Conservation (phyloP, 2,888 invertebrate species). For the Fragum fragum region DNA sequence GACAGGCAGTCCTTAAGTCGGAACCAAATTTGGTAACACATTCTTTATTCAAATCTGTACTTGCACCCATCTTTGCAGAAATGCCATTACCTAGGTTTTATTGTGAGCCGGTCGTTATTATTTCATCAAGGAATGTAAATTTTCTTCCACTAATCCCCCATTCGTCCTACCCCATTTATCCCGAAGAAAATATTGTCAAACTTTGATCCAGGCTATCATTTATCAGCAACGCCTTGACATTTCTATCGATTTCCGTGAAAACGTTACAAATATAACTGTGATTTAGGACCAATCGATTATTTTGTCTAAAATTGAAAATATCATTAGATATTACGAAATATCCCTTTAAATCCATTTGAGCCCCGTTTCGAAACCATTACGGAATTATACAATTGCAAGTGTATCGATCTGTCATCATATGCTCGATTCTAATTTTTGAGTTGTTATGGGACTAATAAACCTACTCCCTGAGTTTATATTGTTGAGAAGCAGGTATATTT, state of each 20-base stretch:
- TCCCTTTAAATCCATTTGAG: constrained; percentile 43
- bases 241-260: constrained; percentile 62
- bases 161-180: constrained; percentile 54
- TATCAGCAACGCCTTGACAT: constrained; percentile 59
- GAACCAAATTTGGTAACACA: too few relatives aligned
- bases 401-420: constrained; percentile 14
- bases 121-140: constrained; percentile 62
- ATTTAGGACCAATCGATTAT: constrained; percentile 60
- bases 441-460: too few relatives aligned
- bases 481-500: too few relatives aligned
- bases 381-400: constrained; percentile 11
- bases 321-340: constrained; percentile 62
- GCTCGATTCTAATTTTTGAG: not conserved
- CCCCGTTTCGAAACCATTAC: constrained; percentile 39
- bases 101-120: constrained; percentile 21
- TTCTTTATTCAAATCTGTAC: too few relatives aligned
- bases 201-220: constrained; percentile 55
- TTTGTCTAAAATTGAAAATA: constrained; percentile 62
- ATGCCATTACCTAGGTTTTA: constrained; percentile 2
- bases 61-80: not conserved
- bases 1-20: too few relatives aligned
- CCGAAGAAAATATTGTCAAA: constrained; percentile 64
- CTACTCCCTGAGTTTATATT: too few relatives aligned
- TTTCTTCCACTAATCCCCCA: constrained; percentile 56
- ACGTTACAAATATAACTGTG: constrained; percentile 63